Evolutionary conservation across 1,140 invertebrate genomes (phyloP).

Genomic region (Notospermus geniculatus): DNA sequence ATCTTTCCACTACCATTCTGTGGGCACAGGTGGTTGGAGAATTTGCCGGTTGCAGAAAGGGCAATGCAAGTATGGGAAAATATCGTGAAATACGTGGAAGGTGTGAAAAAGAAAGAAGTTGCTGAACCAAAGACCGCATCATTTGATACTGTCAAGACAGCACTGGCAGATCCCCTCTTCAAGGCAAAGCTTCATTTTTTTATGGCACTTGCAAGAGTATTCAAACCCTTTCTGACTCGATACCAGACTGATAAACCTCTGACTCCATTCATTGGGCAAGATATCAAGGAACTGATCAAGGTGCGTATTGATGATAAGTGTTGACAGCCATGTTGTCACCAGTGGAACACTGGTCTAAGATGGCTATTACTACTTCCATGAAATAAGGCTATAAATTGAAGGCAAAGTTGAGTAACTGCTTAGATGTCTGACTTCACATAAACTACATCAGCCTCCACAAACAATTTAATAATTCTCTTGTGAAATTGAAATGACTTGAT

Average conservation of each 20-base stretch:
- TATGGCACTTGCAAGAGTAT: background rate
- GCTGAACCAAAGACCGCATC: background rate
- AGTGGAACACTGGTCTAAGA: no score
- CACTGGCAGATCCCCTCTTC: background rate
- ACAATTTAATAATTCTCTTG: no score
- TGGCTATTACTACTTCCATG: no score
- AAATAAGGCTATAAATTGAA: no score
- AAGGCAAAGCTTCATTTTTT: background rate
- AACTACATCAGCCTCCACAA: no score
- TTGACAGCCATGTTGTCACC: no score
- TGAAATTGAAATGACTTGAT: no score
- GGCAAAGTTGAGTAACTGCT: no score
- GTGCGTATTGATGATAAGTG: no score
- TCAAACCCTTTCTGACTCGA: background rate
- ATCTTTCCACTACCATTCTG: background rate
- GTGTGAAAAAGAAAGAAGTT: background rate
- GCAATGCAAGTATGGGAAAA: background rate
- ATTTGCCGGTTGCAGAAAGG: background rate
- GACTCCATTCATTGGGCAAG: background rate
- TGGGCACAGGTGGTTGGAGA: background rate
- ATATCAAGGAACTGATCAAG: background rate
- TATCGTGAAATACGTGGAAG: background rate
- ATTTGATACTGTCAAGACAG: background rate
- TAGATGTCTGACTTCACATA: no score
- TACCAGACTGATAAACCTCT: background rate